phyloP scores from a whole-genome alignment of 1,140 invertebrate species.

The Monochamus saltuarius region DNA sequence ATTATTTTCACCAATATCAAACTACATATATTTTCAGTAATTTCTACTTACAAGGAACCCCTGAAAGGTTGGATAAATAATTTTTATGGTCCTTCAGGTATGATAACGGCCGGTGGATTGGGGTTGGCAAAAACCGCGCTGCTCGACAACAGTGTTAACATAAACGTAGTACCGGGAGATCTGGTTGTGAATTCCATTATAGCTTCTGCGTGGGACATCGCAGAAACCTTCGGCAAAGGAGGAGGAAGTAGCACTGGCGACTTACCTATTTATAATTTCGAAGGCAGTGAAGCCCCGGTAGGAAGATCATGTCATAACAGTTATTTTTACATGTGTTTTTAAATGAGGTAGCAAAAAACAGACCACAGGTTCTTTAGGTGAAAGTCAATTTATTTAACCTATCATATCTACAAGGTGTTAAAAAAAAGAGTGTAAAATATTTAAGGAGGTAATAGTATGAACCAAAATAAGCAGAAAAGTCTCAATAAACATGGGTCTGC shows the following conservation, averaged over 20 bases:
- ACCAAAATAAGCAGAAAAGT: too few species aligned
- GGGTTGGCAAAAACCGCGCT: slow-evolving; percentile 72
- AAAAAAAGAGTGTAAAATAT: too few species aligned
- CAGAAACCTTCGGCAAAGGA: slow-evolving; percentile 14
- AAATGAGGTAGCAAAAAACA: too few species aligned
- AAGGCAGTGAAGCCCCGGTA: slow-evolving; percentile 62
- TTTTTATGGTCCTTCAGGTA: slow-evolving; percentile 84
- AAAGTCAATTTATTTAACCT: too few species aligned
- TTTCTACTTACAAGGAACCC: slow-evolving; percentile 79
- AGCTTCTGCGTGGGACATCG: slow-evolving; percentile 52
- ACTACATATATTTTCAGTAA: slow-evolving; percentile 63
- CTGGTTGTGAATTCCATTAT: slow-evolving; percentile 79
- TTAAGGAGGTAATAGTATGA: too few species aligned
- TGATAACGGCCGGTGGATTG: slow-evolving; percentile 54
- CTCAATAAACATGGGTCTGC: too few species aligned
- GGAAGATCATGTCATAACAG: too few species aligned
- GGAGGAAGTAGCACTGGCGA: too few species aligned
- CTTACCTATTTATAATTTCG: slow-evolving; percentile 69
- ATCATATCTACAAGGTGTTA: too few species aligned
- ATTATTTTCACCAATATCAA: too few species aligned
- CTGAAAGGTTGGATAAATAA: slow-evolving; percentile 85
- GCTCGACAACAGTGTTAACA: slow-evolving; percentile 59
- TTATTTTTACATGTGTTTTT: too few species aligned
- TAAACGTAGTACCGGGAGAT: slow-evolving; percentile 88
- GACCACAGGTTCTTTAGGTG: too few species aligned